Conservation (phyloP, 2,113 vertebrate species). For the Dinomys branickii region DNA sequence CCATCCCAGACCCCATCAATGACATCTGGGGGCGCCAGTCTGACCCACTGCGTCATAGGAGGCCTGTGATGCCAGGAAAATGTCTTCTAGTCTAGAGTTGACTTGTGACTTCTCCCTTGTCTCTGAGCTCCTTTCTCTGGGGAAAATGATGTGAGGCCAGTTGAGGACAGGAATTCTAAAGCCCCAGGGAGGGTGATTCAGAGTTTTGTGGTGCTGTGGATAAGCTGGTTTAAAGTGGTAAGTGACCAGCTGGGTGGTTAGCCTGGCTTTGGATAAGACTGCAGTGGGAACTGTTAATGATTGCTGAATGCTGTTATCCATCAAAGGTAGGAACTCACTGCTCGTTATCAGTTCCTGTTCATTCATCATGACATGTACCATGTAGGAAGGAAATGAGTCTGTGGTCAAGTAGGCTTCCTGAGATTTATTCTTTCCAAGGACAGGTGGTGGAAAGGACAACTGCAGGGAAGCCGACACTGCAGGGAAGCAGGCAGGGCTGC, state of each 20-base stretch:
- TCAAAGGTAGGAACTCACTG: background rate
- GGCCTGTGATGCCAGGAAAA: background rate
- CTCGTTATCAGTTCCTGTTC: background rate
- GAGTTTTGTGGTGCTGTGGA: background rate
- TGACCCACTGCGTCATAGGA: accelerated
- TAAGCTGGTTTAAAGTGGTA: background rate
- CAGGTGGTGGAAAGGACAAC: background rate
- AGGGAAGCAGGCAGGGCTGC: background rate
- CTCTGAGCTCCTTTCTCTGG: background rate
- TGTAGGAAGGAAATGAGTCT: background rate
- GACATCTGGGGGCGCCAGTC: background rate
- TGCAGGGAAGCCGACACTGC: background rate
- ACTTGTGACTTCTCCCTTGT: background rate
- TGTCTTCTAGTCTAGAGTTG: background rate
- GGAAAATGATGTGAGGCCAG: conserved; percentile 19
- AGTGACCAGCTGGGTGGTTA: background rate
- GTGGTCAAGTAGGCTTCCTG: background rate
- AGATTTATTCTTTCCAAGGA: background rate
- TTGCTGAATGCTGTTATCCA: background rate
- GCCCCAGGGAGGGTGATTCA: background rate
- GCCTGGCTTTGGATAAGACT: background rate
- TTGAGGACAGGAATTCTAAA: conserved; percentile 23
- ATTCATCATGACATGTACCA: accelerated
- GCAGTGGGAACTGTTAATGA: background rate
- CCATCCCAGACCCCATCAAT: background rate